Percentiles rank a stretch among this genome's conserved stretches.
Evolutionary conservation across 2,113 vertebrate genomes (phyloP).

Genomic region (Sphyrna mokarran): DNA sequence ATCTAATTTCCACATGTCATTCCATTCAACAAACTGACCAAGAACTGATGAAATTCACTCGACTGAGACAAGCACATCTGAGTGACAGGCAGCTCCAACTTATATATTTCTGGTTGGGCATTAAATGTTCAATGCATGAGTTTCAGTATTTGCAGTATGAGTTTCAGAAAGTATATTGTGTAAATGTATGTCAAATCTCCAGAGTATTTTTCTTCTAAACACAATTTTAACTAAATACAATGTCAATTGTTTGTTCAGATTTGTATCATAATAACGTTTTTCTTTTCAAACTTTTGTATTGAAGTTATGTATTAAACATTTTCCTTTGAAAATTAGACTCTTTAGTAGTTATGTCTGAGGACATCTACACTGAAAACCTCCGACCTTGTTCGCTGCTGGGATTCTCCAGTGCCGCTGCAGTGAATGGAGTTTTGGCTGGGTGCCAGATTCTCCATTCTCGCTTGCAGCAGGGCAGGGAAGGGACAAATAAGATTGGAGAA

Average conservation of each 20-base stretch:
- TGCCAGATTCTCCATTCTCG: no score
- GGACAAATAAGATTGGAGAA: no score
- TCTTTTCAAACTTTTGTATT: neutral
- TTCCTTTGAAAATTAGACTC: neutral
- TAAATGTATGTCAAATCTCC: neutral
- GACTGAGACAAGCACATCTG: neutral
- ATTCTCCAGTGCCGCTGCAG: no score
- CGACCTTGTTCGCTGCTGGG: no score
- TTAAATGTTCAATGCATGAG: neutral
- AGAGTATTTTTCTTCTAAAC: neutral
- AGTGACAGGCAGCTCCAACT: neutral
- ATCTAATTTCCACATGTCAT: constrained; percentile 2
- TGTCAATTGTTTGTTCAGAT: neutral
- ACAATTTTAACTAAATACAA: neutral
- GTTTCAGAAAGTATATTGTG: neutral
- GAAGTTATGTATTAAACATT: neutral
- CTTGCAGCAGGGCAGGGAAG: no score
- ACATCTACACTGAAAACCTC: neutral
- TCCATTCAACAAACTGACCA: neutral
- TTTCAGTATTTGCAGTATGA: neutral
- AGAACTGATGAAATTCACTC: constrained; percentile 2
- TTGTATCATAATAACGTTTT: neutral
- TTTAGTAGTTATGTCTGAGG: neutral
- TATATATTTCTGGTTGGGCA: neutral
- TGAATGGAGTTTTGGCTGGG: no score